phyloP scores from a whole-genome alignment of 1,140 invertebrate species.

The Plodia interpunctella region DNA sequence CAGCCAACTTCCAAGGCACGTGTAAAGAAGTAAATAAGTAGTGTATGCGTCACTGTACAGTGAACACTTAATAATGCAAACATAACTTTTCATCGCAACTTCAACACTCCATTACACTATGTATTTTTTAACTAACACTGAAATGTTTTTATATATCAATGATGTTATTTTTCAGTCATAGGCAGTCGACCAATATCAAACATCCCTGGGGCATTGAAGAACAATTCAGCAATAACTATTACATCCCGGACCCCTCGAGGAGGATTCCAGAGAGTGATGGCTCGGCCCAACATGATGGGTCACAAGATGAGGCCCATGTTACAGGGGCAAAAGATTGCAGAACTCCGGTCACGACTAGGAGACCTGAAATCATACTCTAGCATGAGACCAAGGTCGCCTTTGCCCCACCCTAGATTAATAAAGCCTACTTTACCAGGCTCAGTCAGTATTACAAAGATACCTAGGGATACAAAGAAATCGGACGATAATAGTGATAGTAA shows the following conservation, averaged over 20 bases:
- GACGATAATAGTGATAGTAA: slow-evolving; percentile 33
- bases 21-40: too few species aligned
- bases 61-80: too few species aligned
- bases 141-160: too few species aligned
- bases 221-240: slow-evolving; percentile 82
- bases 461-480: slow-evolving; percentile 47
- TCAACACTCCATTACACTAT: too few species aligned
- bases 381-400: slow-evolving; percentile 40
- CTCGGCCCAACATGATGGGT: slow-evolving; percentile 49
- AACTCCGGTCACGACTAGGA: slow-evolving; percentile 55
- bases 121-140: too few species aligned
- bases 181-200: slow-evolving; percentile 65
- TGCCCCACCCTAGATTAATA: slow-evolving; percentile 37
- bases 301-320: slow-evolving; percentile 50
- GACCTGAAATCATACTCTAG: slow-evolving; percentile 47
- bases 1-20: too few species aligned
- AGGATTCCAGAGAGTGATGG: slow-evolving; percentile 53
- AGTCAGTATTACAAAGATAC: slow-evolving; percentile 65
- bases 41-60: too few species aligned
- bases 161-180: slow-evolving; percentile 58
- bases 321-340: slow-evolving; percentile 62
- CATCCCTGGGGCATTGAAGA: slow-evolving; percentile 80
- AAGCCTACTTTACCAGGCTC: slow-evolving; percentile 56
- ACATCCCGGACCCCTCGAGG: slow-evolving; percentile 78
- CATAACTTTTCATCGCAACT: too few species aligned